phyloP scores from a whole-genome alignment of 2,888 invertebrate genomes.

The Eudemis profundana region DNA sequence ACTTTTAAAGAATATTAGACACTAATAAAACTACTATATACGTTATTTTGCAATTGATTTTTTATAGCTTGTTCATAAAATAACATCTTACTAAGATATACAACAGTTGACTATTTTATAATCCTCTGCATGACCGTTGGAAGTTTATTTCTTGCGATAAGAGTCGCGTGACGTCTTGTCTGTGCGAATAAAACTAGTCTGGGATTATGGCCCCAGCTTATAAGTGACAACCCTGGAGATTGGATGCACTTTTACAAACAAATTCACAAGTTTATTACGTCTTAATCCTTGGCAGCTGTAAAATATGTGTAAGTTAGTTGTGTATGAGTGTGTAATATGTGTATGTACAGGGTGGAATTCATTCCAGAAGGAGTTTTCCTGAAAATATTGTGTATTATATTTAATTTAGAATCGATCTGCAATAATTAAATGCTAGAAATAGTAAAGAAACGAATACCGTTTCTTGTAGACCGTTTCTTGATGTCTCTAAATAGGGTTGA shows the following conservation, averaged over 20 bases:
- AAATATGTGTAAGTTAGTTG: neutral
- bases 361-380: too few species aligned
- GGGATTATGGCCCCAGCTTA: constrained; percentile 35
- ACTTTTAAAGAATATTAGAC: too few species aligned
- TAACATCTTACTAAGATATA: neutral
- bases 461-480: too few species aligned
- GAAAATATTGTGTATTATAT: too few species aligned
- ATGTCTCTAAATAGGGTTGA: too few species aligned
- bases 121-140: constrained; percentile 13
- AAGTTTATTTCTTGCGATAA: constrained; percentile 24
- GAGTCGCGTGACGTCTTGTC: constrained; percentile 29
- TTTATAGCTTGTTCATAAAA: neutral
- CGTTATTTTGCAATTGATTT: neutral
- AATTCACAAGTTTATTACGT: constrained; percentile 21
- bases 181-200: constrained; percentile 34
- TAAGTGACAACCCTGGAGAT: constrained; percentile 26
- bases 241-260: constrained; percentile 24
- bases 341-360: too few species aligned
- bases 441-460: too few species aligned
- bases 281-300: constrained; percentile 10
- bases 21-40: neutral
- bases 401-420: too few species aligned
- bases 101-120: constrained; percentile 4
- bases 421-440: too few species aligned
- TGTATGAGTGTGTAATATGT: neutral